phyloP scores from a whole-genome alignment of 2,888 invertebrate species.

The Stenodema calcarata region DNA sequence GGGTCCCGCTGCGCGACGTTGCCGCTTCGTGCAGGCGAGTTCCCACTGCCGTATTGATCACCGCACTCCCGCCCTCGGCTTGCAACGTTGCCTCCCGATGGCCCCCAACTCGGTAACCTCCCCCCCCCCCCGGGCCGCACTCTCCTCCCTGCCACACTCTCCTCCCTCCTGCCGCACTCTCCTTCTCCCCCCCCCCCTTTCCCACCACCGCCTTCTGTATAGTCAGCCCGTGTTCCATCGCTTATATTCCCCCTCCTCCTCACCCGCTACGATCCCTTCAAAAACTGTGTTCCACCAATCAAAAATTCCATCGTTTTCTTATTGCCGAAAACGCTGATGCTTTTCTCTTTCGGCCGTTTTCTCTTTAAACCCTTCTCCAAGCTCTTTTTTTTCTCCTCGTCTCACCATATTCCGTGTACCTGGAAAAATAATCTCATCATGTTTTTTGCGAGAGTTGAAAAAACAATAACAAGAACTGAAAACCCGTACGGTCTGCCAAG shows the following conservation, averaged over 20 bases:
- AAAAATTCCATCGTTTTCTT: constrained; percentile 39
- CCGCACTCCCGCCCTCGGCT: neutral
- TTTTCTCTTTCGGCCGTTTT: neutral
- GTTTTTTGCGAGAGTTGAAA: neutral
- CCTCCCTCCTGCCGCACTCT: neutral
- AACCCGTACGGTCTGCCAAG: too few species aligned
- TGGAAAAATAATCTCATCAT: neutral
- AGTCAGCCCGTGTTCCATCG: neutral
- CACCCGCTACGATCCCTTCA: neutral
- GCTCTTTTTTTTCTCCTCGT: neutral
- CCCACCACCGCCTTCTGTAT: neutral
- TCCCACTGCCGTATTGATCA: constrained; percentile 17
- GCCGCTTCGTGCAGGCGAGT: neutral
- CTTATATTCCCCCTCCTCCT: neutral
- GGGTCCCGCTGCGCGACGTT: constrained; percentile 1
- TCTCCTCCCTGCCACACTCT: neutral
- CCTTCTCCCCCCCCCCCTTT: neutral
- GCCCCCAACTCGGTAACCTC: neutral
- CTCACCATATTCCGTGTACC: neutral
- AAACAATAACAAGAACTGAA: too few species aligned
- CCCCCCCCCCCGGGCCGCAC: neutral
- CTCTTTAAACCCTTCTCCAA: neutral
- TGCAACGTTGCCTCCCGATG: constrained; percentile 1
- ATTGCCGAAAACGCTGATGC: constrained; percentile 10
- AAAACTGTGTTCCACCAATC: constrained; percentile 14